Evolutionary conservation across 2,113 vertebrate genomes (phyloP), one percentile per base, ranked within the genome.

Genomic region (Dendropsophus ebraccatus): DNA sequence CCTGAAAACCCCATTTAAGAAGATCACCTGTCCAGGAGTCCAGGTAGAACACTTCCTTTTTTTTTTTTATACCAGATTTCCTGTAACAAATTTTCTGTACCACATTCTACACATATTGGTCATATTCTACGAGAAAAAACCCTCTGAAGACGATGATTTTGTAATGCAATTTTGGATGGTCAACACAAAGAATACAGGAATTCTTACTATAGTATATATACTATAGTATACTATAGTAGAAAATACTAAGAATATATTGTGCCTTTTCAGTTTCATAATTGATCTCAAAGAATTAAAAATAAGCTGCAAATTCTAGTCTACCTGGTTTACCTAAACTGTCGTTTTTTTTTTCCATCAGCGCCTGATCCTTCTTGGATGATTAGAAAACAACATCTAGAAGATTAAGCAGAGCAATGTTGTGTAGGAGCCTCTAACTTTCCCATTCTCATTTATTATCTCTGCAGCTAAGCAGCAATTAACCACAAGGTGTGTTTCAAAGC

Each of bases 401-500:
- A 84, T 76, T 65, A 84, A 21, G 54, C 50, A 75, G 83, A 25
- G 37, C 56, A 65, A 50, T 50, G 54, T 60, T 77, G 49, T 84
- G 28, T 41, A 81, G 76, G 65, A 32, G n/a, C 50, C 30, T 80
- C 65, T 54, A 80, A 79, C 73, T 52, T 67, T 79, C 52, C 41
- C 19, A 50, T 41, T 70, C 69, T 32, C 75, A 70, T 79, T 73
- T 67, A 86, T 86, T 85, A 85, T 78, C 76, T 73, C 76, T 73
- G 62, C 76, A 72, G 76, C 75, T 81, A 58, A 86, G 67, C 50
- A 86, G 65, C 76, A 86, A 72, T 86, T 70, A 72, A 86, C 84
- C 76, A 58, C 76, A 86, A 86, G 84, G 84, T 86, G 84, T 47
- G 47, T 86, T 86, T 81, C 65, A 81, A 72, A 86, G 62, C 84